Percentiles rank a stretch among this genome's conserved stretches.
Conservation (phyloP, 2,113 vertebrate species). For the Ariopsis seemanni region DNA sequence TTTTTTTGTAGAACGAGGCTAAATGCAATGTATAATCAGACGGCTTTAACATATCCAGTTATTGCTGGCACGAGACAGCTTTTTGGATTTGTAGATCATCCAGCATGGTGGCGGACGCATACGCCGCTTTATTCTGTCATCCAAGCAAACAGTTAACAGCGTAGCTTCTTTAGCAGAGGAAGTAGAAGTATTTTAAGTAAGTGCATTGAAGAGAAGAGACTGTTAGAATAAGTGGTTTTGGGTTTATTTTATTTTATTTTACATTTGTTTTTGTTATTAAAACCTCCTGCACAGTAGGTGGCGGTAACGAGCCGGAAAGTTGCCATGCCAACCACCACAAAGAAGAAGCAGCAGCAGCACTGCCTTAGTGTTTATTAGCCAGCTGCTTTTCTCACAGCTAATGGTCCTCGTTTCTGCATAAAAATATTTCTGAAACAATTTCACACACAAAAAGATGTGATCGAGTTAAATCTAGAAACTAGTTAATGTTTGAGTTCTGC, state of each 20-base stretch:
- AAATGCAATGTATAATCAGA: too few relatives aligned
- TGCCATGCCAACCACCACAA: neutral
- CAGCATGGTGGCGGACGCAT: too few relatives aligned
- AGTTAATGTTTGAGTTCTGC: neutral
- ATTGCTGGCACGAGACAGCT: too few relatives aligned
- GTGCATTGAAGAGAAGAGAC: neutral
- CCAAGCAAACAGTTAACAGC: too few relatives aligned
- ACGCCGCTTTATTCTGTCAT: too few relatives aligned
- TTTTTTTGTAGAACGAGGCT: too few relatives aligned
- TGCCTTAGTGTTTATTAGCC: neutral
- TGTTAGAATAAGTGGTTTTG: neutral
- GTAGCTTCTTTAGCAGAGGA: too few relatives aligned
- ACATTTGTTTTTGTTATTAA: neutral
- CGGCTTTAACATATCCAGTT: too few relatives aligned
- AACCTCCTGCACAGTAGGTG: neutral
- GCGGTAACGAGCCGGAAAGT: neutral
- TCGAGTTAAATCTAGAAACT: neutral
- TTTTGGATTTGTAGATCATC: too few relatives aligned
- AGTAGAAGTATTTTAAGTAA: too few relatives aligned
- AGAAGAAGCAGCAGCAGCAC: neutral
- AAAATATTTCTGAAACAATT: neutral
- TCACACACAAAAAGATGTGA: neutral
- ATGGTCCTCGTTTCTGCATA: neutral
- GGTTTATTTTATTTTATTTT: neutral
- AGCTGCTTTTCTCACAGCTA: neutral